Evolutionary conservation across 2,888 invertebrate species (phyloP).

Genomic region (Myathropa florea): DNA sequence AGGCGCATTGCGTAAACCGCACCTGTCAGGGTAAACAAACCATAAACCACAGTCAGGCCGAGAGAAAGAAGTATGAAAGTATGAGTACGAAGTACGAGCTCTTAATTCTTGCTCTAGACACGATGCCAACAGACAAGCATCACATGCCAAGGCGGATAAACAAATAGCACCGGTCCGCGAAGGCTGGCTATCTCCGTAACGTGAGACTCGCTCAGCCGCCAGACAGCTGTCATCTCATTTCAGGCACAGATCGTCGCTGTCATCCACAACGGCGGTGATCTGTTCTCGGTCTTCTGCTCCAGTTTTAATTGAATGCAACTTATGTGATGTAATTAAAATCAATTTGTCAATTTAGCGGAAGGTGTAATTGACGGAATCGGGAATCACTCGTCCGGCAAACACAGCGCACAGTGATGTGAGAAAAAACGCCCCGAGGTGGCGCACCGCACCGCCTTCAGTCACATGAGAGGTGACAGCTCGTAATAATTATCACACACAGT

Average conservation of each 20-base stretch:
- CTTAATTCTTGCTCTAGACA: neutral
- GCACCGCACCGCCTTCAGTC: conserved; percentile 12
- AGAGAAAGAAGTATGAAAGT: neutral
- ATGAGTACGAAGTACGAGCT: neutral
- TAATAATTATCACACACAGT: conserved; percentile 37
- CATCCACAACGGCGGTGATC: neutral
- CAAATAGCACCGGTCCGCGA: conserved; percentile 17
- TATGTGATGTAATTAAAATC: conserved; percentile 68
- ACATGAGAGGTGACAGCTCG: conserved; percentile 53
- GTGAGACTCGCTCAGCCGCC: neutral
- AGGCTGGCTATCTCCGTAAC: conserved; percentile 15
- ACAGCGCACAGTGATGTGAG: conserved; percentile 20
- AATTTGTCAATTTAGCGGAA: conserved; percentile 71
- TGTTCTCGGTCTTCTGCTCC: conserved; percentile 33
- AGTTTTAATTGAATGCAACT: conserved; percentile 64
- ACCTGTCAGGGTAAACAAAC: conserved; percentile 6
- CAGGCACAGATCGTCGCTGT: neutral
- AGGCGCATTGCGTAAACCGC: conserved; percentile 16
- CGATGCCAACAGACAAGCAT: neutral
- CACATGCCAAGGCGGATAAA: conserved; percentile 1
- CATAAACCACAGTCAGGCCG: neutral
- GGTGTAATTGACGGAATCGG: conserved; percentile 67
- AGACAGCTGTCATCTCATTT: conserved; percentile 21
- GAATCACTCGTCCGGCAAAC: conserved; percentile 45
- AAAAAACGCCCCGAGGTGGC: conserved; percentile 44